Evolutionary conservation across 2,888 invertebrate genomes (phyloP), one percentile per base, ranked within the genome.

Genomic region (Bellardia pandia): DNA sequence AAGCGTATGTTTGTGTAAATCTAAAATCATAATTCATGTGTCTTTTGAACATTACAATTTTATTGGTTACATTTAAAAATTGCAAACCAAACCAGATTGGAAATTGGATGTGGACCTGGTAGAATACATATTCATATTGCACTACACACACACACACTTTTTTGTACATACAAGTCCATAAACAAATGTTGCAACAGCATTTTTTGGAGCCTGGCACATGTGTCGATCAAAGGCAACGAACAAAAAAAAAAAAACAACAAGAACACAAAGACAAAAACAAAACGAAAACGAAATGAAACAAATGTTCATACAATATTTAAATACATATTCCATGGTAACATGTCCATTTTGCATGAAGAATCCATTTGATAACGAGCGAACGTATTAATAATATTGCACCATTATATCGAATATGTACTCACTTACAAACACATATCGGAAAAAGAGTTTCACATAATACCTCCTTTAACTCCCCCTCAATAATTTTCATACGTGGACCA

Each of bases 361-460:
- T 90, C 91, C 90, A 92, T 92, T 92, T 92, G 92, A 92, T 92
- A 92, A 92, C 92, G 92, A 92, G 92, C 91, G 92, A 92, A 92
- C 91, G 89, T 91, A 92, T 92, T 91, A 92, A 92, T 92, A 92
- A 92, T 90, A 91, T 91, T 91, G 91, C 89, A 58, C 88, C 84
- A 86, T 86, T 84, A 88, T 81, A 77, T 72, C 71, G 81, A 60
- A 33, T 74, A 51, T 42, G 30, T 53, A n/a, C 56, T 56, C 64
- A 23, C 33, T 48, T 23, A 16, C 33, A 30, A n/a, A 56, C 48
- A 37, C 6, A 48, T 53, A 30, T 58, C 33, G 14, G 14, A 14
- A 51, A 40, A 58, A 40, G n/a, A 78, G 33, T 69, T 68, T 51
- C 30, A 68, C 42, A 53, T 71, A 7, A 76, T 76, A 56, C 60